These are phyloP conservation scores for Zygothrica quintamaculata DNA, from an alignment of 2,888 invertebrate genomes.

Conservation along the genomic window DNA sequence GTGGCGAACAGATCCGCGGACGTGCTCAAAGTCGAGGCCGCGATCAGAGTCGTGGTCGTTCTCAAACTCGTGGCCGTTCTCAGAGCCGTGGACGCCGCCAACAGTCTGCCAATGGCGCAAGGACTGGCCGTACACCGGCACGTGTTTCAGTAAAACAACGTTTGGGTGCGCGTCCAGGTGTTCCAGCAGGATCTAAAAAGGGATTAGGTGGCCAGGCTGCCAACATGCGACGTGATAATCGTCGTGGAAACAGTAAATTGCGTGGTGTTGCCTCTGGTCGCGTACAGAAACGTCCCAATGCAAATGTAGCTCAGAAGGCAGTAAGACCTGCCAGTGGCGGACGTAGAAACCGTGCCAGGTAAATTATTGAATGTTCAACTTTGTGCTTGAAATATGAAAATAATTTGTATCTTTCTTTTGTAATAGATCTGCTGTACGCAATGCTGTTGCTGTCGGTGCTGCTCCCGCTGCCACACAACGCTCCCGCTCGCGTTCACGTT, in stretches of 20 bases:
- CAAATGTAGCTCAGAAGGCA: slow-evolving; percentile 41
- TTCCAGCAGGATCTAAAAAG: slow-evolving; percentile 32
- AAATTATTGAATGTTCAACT: slow-evolving; percentile 8
- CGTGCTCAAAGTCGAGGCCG: slow-evolving; percentile 34
- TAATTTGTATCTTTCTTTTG: neutral
- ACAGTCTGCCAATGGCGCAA: slow-evolving; percentile 33
- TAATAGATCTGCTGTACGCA: slow-evolving; percentile 63
- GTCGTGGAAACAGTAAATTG: slow-evolving; percentile 56
- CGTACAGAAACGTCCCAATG: slow-evolving; percentile 76
- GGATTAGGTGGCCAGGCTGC: slow-evolving; percentile 14
- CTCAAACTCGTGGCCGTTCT: slow-evolving; percentile 24
- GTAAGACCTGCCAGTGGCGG: slow-evolving; percentile 57
- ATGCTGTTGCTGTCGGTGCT: slow-evolving; percentile 56
- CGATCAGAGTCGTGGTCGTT: slow-evolving; percentile 44
- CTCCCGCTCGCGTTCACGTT: slow-evolving; percentile 76
- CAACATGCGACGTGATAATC: slow-evolving; percentile 47
- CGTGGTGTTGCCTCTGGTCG: slow-evolving; percentile 78
- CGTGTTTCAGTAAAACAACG: slow-evolving; percentile 81
- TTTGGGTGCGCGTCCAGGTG: slow-evolving; percentile 75
- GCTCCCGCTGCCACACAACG: slow-evolving; percentile 56
- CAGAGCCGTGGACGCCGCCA: slow-evolving; percentile 53
- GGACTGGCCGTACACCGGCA: slow-evolving; percentile 33
- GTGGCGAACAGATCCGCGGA: slow-evolving; percentile 37
- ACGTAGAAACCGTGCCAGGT: slow-evolving; percentile 75
- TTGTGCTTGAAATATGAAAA: neutral